Evolutionary conservation across 2,888 invertebrate species (phyloP).

Genomic region (Listrodromus nycthemerus): DNA sequence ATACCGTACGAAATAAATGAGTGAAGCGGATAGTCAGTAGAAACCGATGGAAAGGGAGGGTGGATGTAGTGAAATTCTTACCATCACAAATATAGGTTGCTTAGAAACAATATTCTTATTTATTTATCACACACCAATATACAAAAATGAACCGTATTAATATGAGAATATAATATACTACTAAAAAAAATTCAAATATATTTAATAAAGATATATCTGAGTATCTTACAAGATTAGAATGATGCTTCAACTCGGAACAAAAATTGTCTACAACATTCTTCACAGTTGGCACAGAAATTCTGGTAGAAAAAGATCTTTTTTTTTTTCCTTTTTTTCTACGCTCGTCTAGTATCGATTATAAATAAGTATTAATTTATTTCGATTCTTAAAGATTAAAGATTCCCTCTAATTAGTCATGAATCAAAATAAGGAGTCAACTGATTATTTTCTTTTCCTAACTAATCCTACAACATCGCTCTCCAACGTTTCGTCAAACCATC

Average conservation of each 20-base stretch:
- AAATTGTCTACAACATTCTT: conserved; percentile 83
- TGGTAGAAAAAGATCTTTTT: conserved; percentile 80
- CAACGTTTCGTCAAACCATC: conserved; percentile 27
- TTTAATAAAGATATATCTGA: conserved; percentile 84
- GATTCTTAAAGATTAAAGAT: conserved; percentile 80
- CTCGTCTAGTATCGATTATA: conserved; percentile 80
- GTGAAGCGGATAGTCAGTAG: not conserved
- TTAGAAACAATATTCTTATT: conserved; percentile 85
- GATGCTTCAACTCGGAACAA: conserved; percentile 76
- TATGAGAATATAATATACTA: conserved; percentile 84
- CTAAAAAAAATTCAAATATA: conserved; percentile 83
- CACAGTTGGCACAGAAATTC: conserved; percentile 84
- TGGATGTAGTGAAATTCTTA: not conserved
- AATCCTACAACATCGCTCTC: conserved; percentile 65
- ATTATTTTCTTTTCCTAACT: conserved; percentile 73
- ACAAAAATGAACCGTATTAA: conserved; percentile 84
- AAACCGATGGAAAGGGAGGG: not conserved
- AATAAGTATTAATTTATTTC: conserved; percentile 82
- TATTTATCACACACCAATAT: conserved; percentile 85
- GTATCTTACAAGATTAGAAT: conserved; percentile 84
- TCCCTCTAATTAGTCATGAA: conserved; percentile 81
- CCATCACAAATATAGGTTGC: conserved; percentile 72
- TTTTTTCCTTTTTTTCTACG: conserved; percentile 70
- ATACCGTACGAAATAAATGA: not conserved
- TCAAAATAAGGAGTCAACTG: conserved; percentile 80